phyloP scores from a whole-genome alignment of 2,888 invertebrate species.

The Scaptomyza reducta region DNA sequence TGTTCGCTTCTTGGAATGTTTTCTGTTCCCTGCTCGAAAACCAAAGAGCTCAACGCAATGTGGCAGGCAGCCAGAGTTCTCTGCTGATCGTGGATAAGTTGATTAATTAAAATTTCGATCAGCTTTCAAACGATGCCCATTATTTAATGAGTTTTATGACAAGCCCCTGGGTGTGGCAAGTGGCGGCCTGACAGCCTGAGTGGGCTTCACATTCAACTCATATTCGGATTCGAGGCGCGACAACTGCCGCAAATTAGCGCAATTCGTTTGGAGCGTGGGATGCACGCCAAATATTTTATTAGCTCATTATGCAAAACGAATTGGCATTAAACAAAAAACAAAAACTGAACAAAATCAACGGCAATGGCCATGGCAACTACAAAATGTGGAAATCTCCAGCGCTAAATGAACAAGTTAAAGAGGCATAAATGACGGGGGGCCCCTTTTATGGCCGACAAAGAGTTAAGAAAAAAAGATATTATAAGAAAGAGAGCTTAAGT shows the following conservation, averaged over 20 bases:
- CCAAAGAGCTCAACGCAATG: not conserved
- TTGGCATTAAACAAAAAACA: constrained; percentile 45
- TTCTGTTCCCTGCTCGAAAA: constrained; percentile 4
- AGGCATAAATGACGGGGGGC: constrained; percentile 36
- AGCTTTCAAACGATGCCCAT: constrained; percentile 72
- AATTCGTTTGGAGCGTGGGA: constrained; percentile 70
- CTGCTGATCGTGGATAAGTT: constrained; percentile 61
- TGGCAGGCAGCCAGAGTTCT: constrained; percentile 13
- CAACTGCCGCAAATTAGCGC: constrained; percentile 80
- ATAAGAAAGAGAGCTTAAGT: too few relatives aligned
- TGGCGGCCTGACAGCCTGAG: constrained; percentile 28
- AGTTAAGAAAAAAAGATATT: not conserved
- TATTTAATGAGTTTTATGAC: constrained; percentile 78
- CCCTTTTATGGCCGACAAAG: constrained; percentile 12
- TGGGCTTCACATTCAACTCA: constrained; percentile 26
- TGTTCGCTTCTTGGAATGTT: constrained; percentile 55
- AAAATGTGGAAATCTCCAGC: constrained; percentile 32
- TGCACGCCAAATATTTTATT: constrained; percentile 80
- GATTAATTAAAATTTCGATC: constrained; percentile 79
- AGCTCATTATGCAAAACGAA: constrained; percentile 79
- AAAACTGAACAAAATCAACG: constrained; percentile 3
- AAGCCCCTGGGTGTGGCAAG: constrained; percentile 69
- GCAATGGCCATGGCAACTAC: not conserved
- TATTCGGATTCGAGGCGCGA: constrained; percentile 72
- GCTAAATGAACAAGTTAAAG: constrained; percentile 22